Evolutionary conservation across 1,140 invertebrate species (phyloP), one percentile per base, ranked within the genome.

Genomic region (Diploscapter pachys): DNA sequence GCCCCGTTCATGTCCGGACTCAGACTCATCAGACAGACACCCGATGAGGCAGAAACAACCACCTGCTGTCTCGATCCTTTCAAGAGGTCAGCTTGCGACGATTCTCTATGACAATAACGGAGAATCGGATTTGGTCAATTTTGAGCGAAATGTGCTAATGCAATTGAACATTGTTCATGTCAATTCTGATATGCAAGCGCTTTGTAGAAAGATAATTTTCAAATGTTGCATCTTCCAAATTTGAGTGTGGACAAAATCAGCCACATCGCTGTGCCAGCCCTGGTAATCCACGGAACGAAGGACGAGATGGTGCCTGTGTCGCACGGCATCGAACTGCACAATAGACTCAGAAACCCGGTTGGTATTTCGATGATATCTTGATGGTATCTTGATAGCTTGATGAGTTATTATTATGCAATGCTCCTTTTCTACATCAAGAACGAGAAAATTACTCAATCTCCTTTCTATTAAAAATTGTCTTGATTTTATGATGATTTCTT

Each of bases 271-370:
- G 86, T 87, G 11, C 86, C 87, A 54, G 86, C 87, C 11, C 82
- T 88, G 11, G 85, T 88, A 5, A 88, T 88, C 75, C 87, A 88
- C 80, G 87, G 87, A 56, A 88, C 87, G 63, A 86, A 87, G 70
- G 87, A 88, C 80, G 86, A 87, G 78, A 86, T 87, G 9, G 87
- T 88, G 53, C 85, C 87, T 74, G 84, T 88, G 71, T 82, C 83
- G 63, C 87, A 88, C 78, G 87, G 87, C 8, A 49, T 62, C 51
- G 63, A 54, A 4, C 57, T 77, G 48, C 64, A 75, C 63, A 50
- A 54, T 13, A 72, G 59, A 52, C 55, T 77, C 31, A 54, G 57
- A 11, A 65, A 72, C 13, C 75, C 75, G 9, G 75, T 72, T 31
- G 31, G 31, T 31, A 31, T 31, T 31, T 31, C 31, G 31, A 31